Conservation (phyloP, 2,888 invertebrate genomes). For the Chaitophorus viminalis region DNA sequence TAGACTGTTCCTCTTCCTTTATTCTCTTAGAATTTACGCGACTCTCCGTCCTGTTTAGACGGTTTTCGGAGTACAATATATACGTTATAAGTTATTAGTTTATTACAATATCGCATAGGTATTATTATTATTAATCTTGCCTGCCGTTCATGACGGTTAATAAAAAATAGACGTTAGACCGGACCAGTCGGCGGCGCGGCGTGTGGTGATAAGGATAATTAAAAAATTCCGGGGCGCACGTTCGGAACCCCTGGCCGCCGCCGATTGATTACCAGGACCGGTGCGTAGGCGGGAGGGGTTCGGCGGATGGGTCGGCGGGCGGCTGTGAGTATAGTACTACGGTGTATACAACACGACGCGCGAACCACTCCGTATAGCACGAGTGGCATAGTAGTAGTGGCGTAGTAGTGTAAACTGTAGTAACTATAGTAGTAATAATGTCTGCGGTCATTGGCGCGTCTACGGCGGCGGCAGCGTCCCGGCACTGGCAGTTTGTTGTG, state of each 20-base stretch:
- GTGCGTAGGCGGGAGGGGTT: conserved; percentile 36
- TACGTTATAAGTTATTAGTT: too few relatives aligned
- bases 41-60: too few relatives aligned
- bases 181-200: too few relatives aligned
- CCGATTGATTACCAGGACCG: conserved; percentile 56
- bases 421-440: conserved; percentile 1
- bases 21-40: too few relatives aligned
- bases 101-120: too few relatives aligned
- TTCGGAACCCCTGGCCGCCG: conserved; percentile 57
- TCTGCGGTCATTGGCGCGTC: conserved; percentile 58
- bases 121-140: too few relatives aligned
- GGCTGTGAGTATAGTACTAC: background rate
- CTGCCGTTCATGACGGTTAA: too few relatives aligned
- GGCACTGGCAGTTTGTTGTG: conserved; percentile 44
- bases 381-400: background rate
- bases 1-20: too few relatives aligned
- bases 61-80: too few relatives aligned
- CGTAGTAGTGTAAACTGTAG: background rate
- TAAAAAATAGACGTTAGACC: too few relatives aligned
- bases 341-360: too few relatives aligned
- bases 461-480: conserved; percentile 21
- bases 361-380: background rate
- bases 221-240: conserved; percentile 27
- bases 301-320: background rate
- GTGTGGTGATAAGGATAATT: background rate